Conservation (phyloP, 2,888 invertebrate genomes). For the Temnothorax ravouxi region DNA sequence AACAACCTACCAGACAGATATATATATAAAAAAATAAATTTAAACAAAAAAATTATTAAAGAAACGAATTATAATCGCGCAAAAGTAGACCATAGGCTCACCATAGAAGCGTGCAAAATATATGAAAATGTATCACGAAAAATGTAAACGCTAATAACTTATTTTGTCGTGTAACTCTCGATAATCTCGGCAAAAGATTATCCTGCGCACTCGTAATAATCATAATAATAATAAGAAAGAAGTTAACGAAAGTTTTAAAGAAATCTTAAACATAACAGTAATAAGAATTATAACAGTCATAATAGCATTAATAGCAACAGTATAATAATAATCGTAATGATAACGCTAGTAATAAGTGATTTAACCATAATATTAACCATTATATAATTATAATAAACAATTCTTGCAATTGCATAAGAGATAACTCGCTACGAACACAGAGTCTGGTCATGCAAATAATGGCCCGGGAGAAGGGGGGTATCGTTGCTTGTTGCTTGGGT, state of each 20-base stretch:
- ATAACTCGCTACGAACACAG: constrained; percentile 85
- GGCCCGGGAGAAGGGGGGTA: constrained; percentile 84
- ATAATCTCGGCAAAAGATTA: constrained; percentile 36
- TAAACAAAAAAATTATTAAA: constrained; percentile 66
- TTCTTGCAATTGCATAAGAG: constrained; percentile 84
- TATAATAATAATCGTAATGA: constrained; percentile 64
- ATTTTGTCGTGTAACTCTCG: constrained; percentile 5
- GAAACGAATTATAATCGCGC: constrained; percentile 77
- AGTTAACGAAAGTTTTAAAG: constrained; percentile 29
- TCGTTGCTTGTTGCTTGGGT: constrained; percentile 85
- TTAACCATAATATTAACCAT: constrained; percentile 69
- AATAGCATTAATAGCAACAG: constrained; percentile 44
- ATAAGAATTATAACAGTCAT: constrained; percentile 44
- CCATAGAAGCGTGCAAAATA: constrained; percentile 84
- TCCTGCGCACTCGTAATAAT: constrained; percentile 22
- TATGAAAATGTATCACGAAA: constrained; percentile 66
- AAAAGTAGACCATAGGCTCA: constrained; percentile 81
- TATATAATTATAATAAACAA: constrained; percentile 67
- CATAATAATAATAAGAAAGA: not conserved
- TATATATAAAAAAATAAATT: constrained; percentile 67
- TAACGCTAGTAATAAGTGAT: constrained; percentile 65
- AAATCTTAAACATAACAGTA: constrained; percentile 16
- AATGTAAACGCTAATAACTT: constrained; percentile 49
- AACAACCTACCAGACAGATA: constrained; percentile 84
- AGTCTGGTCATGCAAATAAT: constrained; percentile 86